phyloP scores from a whole-genome alignment of 1,140 invertebrate species.

The Zaprionus capensis region DNA sequence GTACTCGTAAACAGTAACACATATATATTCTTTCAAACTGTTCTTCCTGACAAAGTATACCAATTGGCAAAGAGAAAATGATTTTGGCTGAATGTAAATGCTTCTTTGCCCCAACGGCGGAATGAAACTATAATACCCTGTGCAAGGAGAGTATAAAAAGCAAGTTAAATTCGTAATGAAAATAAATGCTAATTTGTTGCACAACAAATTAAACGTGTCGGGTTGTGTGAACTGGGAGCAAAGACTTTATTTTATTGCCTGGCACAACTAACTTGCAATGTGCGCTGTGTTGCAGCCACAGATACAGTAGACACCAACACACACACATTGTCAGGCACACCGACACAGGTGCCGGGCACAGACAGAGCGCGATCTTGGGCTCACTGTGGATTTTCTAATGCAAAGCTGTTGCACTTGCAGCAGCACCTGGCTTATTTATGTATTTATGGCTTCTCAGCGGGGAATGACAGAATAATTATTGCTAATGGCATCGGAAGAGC shows the following conservation, averaged over 20 bases:
- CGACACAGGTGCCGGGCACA: background rate
- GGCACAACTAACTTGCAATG: constrained; percentile 75
- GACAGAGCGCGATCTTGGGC: background rate
- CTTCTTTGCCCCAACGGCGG: background rate
- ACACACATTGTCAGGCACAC: background rate
- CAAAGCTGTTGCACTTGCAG: constrained; percentile 65
- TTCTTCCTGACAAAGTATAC: too few relatives aligned
- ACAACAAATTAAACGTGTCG: constrained; percentile 77
- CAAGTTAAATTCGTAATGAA: constrained; percentile 71
- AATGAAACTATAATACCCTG: background rate
- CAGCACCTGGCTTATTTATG: constrained; percentile 46
- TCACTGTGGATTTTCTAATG: constrained; percentile 55
- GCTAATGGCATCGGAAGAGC: constrained; percentile 50
- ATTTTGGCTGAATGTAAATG: too few relatives aligned
- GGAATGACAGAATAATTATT: constrained; percentile 55
- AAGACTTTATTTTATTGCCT: constrained; percentile 81
- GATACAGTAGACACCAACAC: constrained; percentile 8
- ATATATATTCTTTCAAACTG: too few relatives aligned
- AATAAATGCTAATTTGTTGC: constrained; percentile 81
- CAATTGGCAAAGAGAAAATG: too few relatives aligned
- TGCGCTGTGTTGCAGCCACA: constrained; percentile 31
- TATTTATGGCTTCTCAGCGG: constrained; percentile 63
- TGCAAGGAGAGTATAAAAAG: background rate
- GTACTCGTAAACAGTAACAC: too few relatives aligned
- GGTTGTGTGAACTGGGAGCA: constrained; percentile 51